Conservation (phyloP, 2,113 vertebrate species). For the Tamias sibiricus region DNA sequence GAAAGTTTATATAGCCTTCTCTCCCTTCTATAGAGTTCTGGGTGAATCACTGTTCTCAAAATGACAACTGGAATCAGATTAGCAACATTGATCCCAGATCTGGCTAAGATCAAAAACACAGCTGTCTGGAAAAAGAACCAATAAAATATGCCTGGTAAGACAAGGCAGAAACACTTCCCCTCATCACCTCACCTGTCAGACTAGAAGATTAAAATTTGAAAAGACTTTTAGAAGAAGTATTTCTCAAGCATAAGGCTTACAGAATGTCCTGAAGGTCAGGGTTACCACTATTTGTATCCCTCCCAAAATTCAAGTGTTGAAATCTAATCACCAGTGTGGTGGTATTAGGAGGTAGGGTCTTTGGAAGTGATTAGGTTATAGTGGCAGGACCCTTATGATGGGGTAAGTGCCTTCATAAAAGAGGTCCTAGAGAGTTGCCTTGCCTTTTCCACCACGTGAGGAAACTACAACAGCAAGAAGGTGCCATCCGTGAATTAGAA, state of each 20-base stretch:
- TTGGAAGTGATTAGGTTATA: not conserved
- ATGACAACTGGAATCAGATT: not conserved
- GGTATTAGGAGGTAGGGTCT: not conserved
- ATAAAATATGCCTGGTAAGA: not conserved
- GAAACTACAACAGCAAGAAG: not conserved
- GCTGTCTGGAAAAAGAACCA: not conserved
- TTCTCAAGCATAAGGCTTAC: not conserved
- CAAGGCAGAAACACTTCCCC: not conserved
- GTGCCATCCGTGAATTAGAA: too few species aligned
- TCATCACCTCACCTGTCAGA: not conserved
- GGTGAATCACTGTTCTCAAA: not conserved
- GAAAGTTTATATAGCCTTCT: not conserved
- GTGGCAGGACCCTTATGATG: not conserved
- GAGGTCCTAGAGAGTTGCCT: too few species aligned
- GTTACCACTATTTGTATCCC: not conserved
- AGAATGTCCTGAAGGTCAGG: not conserved
- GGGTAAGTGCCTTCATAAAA: not conserved
- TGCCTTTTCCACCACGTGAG: not conserved
- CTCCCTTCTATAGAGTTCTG: not conserved
- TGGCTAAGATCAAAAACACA: not conserved
- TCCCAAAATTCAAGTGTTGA: not conserved
- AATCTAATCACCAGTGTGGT: not conserved
- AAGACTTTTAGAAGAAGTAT: not conserved
- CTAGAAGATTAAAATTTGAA: not conserved
- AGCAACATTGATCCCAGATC: not conserved